Evolutionary conservation across 1,140 invertebrate species (phyloP).

Genomic region (Drosophila athabasca): DNA sequence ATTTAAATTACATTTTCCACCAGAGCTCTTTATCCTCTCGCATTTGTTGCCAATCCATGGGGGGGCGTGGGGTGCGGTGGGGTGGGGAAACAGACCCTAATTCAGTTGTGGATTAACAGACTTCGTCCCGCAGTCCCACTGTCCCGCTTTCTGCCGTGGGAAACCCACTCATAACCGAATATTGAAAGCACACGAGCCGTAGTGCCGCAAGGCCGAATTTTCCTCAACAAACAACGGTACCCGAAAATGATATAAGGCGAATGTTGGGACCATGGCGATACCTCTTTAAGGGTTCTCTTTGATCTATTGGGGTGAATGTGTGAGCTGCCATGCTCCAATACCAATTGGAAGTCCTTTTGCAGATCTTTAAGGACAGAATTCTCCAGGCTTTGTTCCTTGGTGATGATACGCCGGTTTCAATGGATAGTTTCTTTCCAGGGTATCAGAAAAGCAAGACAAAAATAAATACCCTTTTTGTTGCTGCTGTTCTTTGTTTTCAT

Average conservation of each 20-base stretch:
- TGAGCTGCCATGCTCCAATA: too few relatives aligned
- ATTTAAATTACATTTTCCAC: conserved; percentile 38
- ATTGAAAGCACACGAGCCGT: conserved; percentile 68
- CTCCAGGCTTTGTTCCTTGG: too few relatives aligned
- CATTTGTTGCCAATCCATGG: conserved; percentile 25
- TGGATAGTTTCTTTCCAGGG: too few relatives aligned
- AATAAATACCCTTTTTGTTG: too few relatives aligned
- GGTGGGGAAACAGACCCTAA: neutral
- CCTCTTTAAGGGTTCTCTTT: neutral
- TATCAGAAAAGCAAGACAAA: conserved; percentile 6
- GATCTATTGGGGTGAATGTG: too few relatives aligned
- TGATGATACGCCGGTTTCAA: too few relatives aligned
- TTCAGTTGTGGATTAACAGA: conserved; percentile 15
- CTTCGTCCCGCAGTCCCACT: neutral
- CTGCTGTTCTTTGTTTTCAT: conserved; percentile 1
- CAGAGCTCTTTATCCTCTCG: conserved; percentile 5
- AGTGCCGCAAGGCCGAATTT: conserved; percentile 26
- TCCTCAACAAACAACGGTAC: conserved; percentile 28
- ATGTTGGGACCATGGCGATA: neutral
- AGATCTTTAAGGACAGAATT: too few relatives aligned
- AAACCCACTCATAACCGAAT: conserved; percentile 37
- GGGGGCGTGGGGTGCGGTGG: too few relatives aligned
- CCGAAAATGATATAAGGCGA: conserved; percentile 5
- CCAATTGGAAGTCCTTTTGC: too few relatives aligned
- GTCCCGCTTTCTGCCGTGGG: neutral